Conservation (phyloP, 35 echinoderm and acorn worm genomes). For the Lytechinus pictus region DNA sequence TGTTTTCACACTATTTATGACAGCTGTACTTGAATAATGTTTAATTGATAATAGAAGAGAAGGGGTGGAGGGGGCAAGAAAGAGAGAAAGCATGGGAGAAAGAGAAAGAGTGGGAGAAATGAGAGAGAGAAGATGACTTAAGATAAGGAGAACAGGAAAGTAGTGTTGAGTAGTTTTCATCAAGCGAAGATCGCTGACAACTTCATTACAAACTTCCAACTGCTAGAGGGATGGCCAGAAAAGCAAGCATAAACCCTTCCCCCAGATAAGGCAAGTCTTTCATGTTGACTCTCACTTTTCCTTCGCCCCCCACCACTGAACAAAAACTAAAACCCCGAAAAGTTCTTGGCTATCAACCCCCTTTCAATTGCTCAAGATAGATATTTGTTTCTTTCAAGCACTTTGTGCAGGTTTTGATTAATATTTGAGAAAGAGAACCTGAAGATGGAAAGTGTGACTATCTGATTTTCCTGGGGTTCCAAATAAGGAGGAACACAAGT, state of each 20-base stretch:
- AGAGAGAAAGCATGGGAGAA: background rate
- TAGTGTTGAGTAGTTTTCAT: constrained; percentile 33
- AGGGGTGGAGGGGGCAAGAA: background rate
- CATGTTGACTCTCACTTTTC: background rate
- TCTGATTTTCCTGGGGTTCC: constrained; percentile 31
- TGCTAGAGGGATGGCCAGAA: background rate
- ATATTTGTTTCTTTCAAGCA: background rate
- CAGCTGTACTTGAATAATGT: no score
- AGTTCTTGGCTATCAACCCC: background rate
- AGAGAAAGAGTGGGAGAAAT: background rate
- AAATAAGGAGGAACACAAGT: background rate
- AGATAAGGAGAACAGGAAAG: constrained; percentile 22
- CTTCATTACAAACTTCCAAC: constrained; percentile 54
- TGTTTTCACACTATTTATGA: no score
- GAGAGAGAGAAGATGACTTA: background rate
- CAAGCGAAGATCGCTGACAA: constrained; percentile 38
- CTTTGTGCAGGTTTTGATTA: background rate
- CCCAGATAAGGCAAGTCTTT: background rate
- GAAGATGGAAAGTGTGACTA: constrained; percentile 25
- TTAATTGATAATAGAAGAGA: background rate
- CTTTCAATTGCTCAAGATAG: background rate
- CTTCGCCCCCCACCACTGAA: background rate
- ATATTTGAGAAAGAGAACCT: background rate
- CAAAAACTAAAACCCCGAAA: background rate
- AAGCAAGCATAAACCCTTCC: background rate